Evolutionary conservation across 2,888 invertebrate species (phyloP), one percentile per base, ranked within the genome.

Genomic region (Hypomecis punctinalis): DNA sequence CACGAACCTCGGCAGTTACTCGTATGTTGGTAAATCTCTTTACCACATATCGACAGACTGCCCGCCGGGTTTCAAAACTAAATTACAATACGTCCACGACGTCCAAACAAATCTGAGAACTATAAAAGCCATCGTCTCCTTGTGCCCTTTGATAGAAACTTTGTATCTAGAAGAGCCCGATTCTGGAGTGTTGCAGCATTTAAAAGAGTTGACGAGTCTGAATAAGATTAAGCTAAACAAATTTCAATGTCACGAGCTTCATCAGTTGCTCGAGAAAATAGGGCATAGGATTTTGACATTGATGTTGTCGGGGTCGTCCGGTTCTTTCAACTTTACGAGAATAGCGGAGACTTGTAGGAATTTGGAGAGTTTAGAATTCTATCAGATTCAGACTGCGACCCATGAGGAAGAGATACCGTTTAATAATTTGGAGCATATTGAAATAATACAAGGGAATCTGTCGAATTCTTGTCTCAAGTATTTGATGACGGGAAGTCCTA

Each of bases 51-150:
- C 92, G 71, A 90, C 93, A 11, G 93, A 94, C 66, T 89, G 93
- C 69, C 89, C 92, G 40, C 86, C 93, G 10, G 84, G 86, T 45
- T 95, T 94, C 74, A 93, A 92, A 83, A 94, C 95, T n/a, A 95
- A 95, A 72, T 75, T 96, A 42, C 94, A 94, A 70, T 96, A 96
- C 76, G 77, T 96, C 33, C 96, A 96, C 74, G 96, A 96, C 73
- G 94, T 94, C 0, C 90, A 92, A 67, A 95, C 96, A 0, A 94
- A 94, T 69, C 77, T 88, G 73, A 91, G 94, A 61, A 94, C 93
- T 3, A 93, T 95, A 77, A 93, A 94, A 69, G 94, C 94, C 0
- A 94, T 96, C 39, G 81, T 94, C 5, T 91, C 93, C 45, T 80
- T 95, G 0, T 96, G 96, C 77, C 95, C 96, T 0, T 78, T 90